Percentiles rank a stretch among this genome's conserved stretches.
phyloP scores from a whole-genome alignment of 2,797 vertebrate species.

The Danionella dracula region DNA sequence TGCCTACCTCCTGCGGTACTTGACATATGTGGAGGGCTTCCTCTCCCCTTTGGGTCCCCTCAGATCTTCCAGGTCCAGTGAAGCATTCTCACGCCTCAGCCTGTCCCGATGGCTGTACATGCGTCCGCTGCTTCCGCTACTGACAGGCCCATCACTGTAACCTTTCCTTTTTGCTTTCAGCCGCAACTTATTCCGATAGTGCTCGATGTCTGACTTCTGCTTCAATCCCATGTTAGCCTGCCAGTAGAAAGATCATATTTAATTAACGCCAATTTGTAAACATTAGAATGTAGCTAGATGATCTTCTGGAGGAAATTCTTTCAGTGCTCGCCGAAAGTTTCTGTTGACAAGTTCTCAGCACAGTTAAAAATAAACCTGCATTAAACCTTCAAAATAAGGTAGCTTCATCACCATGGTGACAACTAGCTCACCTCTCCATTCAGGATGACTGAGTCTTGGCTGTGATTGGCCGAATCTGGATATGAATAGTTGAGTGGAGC shows the following conservation, averaged over 20 bases:
- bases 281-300: background rate
- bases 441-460: constrained; percentile 83
- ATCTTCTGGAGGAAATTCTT: background rate
- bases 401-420: background rate
- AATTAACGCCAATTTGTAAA: background rate
- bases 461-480: constrained; percentile 79
- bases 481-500: constrained; percentile 80
- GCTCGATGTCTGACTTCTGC: constrained; percentile 97
- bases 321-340: background rate
- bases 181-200: constrained; percentile 94
- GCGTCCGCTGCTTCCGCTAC: constrained; percentile 62
- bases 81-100: constrained; percentile 68
- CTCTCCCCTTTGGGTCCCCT: constrained; percentile 69
- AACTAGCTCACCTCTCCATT: constrained; percentile 84
- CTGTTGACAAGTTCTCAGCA: background rate
- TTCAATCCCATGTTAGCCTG: constrained; percentile 92
- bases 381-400: constrained; percentile 4
- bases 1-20: constrained; percentile 78
- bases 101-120: constrained; percentile 63
- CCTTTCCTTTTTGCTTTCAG: constrained; percentile 93
- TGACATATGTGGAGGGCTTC: constrained; percentile 67
- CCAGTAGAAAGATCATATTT: background rate
- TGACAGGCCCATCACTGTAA: constrained; percentile 84
- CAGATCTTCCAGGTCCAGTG: constrained; percentile 71
- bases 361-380: constrained; percentile 24